Evolutionary conservation across 2,888 invertebrate genomes (phyloP).

Genomic region (Mythimna vitellina): DNA sequence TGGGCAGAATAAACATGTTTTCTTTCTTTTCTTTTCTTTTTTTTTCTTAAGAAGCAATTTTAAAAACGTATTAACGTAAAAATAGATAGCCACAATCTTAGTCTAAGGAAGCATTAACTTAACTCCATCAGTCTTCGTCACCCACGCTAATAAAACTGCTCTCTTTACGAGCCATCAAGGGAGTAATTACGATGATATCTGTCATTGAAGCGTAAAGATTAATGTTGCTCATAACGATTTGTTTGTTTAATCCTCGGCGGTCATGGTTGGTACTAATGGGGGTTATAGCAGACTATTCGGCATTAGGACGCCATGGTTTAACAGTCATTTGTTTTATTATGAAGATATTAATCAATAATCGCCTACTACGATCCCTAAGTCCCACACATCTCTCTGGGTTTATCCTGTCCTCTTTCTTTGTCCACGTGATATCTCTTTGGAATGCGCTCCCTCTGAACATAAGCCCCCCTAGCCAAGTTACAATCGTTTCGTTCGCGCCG

Average conservation of each 20-base stretch:
- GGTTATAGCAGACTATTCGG: conserved; percentile 14
- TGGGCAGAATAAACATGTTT: too few relatives aligned
- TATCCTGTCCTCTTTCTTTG: too few relatives aligned
- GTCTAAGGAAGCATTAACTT: conserved; percentile 1
- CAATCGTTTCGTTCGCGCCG: too few relatives aligned
- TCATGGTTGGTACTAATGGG: conserved; percentile 43
- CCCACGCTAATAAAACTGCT: conserved; percentile 40
- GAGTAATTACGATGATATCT: conserved; percentile 39
- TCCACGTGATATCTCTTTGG: too few relatives aligned
- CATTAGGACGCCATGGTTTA: conserved; percentile 1
- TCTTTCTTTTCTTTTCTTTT: too few relatives aligned
- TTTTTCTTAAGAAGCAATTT: too few relatives aligned
- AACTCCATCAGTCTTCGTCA: conserved; percentile 10
- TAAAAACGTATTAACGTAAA: too few relatives aligned
- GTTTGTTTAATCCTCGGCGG: conserved; percentile 56
- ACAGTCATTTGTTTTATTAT: background rate
- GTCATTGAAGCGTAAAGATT: conserved; percentile 52
- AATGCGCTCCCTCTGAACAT: too few relatives aligned
- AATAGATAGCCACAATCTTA: background rate
- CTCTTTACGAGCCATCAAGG: conserved; percentile 41
- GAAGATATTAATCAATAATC: too few relatives aligned
- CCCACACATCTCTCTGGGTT: too few relatives aligned
- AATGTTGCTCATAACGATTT: conserved; percentile 49
- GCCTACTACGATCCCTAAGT: too few relatives aligned
- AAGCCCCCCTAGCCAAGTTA: too few relatives aligned